A percentile compares a stretch with the other conserved stretches of the same genome.
These are phyloP conservation scores for Rhinella marina DNA, from an alignment of 2,797 vertebrate genomes.

Conservation along the genomic window DNA sequence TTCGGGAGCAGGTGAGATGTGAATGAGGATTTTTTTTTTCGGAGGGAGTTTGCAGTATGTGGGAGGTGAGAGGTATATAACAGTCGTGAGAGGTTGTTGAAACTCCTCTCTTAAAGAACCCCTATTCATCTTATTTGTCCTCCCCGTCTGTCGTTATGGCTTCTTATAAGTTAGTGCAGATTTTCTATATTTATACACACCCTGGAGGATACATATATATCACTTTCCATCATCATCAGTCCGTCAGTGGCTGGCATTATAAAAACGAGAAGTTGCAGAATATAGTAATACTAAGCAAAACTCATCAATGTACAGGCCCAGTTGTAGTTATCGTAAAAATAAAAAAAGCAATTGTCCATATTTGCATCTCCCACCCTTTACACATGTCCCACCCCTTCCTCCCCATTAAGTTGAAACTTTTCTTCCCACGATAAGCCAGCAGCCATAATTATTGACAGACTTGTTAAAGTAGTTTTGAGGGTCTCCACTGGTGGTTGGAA, in stretches of 20 bases:
- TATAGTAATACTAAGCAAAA: constrained; percentile 41
- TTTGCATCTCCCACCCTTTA: constrained; percentile 7
- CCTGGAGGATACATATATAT: constrained; percentile 32
- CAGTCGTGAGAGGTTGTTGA: constrained; percentile 49
- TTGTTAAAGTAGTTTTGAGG: constrained; percentile 29
- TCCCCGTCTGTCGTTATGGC: constrained; percentile 54
- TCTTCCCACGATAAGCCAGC: background rate
- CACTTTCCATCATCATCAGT: background rate
- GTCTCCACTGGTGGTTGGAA: constrained; percentile 52
- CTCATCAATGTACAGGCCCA: constrained; percentile 39
- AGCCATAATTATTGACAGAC: constrained; percentile 25
- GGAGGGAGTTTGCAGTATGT: constrained; percentile 39
- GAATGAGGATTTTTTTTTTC: constrained; percentile 28
- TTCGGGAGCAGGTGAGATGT: constrained; percentile 42
- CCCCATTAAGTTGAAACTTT: background rate
- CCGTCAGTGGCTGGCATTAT: constrained; percentile 23
- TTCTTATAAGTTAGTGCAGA: constrained; percentile 56
- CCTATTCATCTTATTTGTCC: constrained; percentile 38
- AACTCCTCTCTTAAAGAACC: constrained; percentile 38
- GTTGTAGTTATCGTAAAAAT: background rate
- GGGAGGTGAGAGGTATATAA: constrained; percentile 53
- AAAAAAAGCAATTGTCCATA: constrained; percentile 35
- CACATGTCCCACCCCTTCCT: constrained; percentile 2
- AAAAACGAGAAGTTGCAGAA: constrained; percentile 29
- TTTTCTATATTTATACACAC: constrained; percentile 24